Base-by-base conservation (phyloP, 2,113 vertebrate species). In the Spea multiplicata region DNA sequence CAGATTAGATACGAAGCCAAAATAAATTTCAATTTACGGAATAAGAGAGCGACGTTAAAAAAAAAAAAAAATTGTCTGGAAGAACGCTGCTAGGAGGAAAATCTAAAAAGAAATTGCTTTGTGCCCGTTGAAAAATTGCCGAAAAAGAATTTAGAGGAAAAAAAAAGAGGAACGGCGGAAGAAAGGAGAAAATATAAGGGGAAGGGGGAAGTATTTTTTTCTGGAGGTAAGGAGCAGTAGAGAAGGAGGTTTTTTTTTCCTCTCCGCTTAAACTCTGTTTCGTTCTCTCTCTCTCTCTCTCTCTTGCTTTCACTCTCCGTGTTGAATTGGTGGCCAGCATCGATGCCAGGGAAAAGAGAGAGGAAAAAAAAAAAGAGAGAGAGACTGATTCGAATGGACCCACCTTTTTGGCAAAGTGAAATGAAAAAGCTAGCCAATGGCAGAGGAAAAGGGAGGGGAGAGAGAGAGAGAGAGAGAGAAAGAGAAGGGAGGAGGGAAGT, bases 351-450 rank as follows among this genome's bases (percentile, higher is more conserved):
- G 73, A 84, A 84, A 83, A 55, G 30, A 44, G 61, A 66, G 66
- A 72, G 68, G 48, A 14, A 46, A 68, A 68, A 71, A n/a, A 44
- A 50, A 71, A 57, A 67, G 71, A 50, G 74, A 46, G 69, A 69
- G 68, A 45, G 82, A 75, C 73, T 67, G 53, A 86, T 80, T 80
- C 69, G 89, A 88, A 88, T 93, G 89, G 94, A 93, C 92, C 95
- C 94, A 95, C 95, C 95, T 95, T 96, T 96, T 95, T 97, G 95
- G 95, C 95, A 95, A 87, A 85, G 84, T 94, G 91, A 93, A 85
- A 87, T 91, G 84, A 88, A 89, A 86, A 88, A 85, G 77, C 70
- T 93, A 95, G 95, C 95, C 95, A 97, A 97, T 97, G 90, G 90
- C 94, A 93, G 88, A 87, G 89, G 92, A 92, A 91, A 88, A 93